Evolutionary conservation across 1,140 invertebrate genomes (phyloP).

Genomic region (Ceratina japonica): DNA sequence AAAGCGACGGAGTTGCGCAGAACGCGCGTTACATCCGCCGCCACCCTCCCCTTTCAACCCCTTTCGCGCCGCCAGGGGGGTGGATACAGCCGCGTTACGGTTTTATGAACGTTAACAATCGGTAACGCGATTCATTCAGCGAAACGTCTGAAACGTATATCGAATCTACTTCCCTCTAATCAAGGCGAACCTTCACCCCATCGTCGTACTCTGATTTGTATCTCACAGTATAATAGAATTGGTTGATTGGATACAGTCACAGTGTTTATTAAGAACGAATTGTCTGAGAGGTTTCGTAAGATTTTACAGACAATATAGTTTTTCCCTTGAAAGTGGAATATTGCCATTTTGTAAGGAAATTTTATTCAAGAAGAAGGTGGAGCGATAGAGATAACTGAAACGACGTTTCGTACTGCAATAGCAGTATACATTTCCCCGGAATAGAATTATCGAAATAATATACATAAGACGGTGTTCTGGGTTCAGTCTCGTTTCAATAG

Average conservation of each 20-base stretch:
- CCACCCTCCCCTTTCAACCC: background rate
- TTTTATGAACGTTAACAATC: constrained; percentile 19
- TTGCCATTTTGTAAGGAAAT: background rate
- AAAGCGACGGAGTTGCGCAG: constrained; percentile 52
- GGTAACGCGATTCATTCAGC: constrained; percentile 28
- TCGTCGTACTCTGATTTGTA: too few species aligned
- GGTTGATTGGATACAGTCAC: too few species aligned
- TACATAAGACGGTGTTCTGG: background rate
- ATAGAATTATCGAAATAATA: background rate
- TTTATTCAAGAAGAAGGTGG: background rate
- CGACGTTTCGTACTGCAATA: background rate
- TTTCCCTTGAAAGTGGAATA: background rate
- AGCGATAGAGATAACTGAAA: background rate
- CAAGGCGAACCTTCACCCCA: background rate
- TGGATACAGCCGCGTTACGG: constrained; percentile 4
- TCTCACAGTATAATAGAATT: too few species aligned
- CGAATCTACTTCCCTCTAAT: background rate
- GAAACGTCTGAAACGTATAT: constrained; percentile 2
- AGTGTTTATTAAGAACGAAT: background rate
- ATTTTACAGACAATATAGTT: background rate
- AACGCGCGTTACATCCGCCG: background rate
- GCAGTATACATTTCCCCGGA: background rate
- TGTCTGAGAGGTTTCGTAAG: background rate
- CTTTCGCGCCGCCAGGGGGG: background rate
- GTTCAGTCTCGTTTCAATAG: background rate